These are phyloP conservation scores for Plagodis pulveraria DNA, from an alignment of 2,888 invertebrate species.

Conservation along the genomic window DNA sequence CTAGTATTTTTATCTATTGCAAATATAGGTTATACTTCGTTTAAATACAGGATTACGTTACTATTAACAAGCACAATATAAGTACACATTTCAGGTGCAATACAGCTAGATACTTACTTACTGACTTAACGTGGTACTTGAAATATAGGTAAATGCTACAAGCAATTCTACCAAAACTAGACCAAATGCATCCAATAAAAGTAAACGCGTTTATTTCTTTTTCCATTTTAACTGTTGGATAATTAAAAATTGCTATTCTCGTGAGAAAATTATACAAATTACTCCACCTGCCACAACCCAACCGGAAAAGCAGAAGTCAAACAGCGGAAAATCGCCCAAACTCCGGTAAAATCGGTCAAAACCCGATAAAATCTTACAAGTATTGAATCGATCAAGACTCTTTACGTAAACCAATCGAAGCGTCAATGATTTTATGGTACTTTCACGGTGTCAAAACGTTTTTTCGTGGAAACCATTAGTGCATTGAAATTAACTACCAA, in stretches of 20 bases:
- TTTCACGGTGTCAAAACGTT: slow-evolving; percentile 68
- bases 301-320: slow-evolving; percentile 79
- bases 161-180: background rate
- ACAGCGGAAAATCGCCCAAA: slow-evolving; percentile 80
- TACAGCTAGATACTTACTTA: too few species aligned
- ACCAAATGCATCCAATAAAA: slow-evolving; percentile 40
- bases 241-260: slow-evolving; percentile 69
- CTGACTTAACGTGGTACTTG: too few species aligned
- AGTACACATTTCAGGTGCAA: too few species aligned
- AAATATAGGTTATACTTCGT: too few species aligned
- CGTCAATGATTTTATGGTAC: slow-evolving; percentile 64
- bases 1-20: too few species aligned
- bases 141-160: too few species aligned
- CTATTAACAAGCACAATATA: too few species aligned
- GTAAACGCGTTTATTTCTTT: slow-evolving; percentile 49
- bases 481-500: slow-evolving; percentile 73
- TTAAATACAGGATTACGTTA: too few species aligned
- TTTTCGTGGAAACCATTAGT: slow-evolving; percentile 69
- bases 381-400: slow-evolving; percentile 61
- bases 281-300: slow-evolving; percentile 73
- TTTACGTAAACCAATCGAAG: slow-evolving; percentile 63
- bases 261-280: slow-evolving; percentile 72
- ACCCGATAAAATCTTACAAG: slow-evolving; percentile 73
- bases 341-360: slow-evolving; percentile 60
- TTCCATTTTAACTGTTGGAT: slow-evolving; percentile 62